phyloP scores from a whole-genome alignment of 2,113 vertebrate species.

The Stigmatopora argus region DNA sequence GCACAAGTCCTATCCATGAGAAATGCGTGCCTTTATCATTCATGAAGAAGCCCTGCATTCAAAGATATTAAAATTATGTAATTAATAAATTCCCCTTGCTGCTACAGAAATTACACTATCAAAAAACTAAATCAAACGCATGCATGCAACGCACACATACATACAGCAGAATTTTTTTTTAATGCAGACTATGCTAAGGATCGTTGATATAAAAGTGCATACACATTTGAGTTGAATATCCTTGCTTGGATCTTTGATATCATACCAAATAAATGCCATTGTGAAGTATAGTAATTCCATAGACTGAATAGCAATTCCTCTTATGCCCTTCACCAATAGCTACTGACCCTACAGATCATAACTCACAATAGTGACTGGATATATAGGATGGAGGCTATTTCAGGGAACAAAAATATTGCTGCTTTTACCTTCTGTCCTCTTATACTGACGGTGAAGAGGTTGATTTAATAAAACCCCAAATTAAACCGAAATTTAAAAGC shows the following conservation, averaged over 20 bases:
- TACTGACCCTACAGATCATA: constrained; percentile 56
- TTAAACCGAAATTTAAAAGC: constrained; percentile 55
- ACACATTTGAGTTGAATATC: constrained; percentile 7
- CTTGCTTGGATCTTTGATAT: constrained; percentile 5
- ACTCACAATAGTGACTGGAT: constrained; percentile 48
- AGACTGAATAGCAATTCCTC: constrained; percentile 38
- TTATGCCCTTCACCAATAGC: constrained; percentile 47
- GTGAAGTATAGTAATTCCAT: constrained; percentile 44
- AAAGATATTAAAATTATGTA: constrained; percentile 22
- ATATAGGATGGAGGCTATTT: constrained; percentile 45
- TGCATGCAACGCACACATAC: background rate
- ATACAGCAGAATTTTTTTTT: constrained; percentile 3
- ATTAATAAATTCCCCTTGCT: constrained; percentile 30
- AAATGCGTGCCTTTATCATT: constrained; percentile 43
- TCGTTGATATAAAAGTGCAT: background rate
- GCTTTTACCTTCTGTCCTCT: constrained; percentile 53
- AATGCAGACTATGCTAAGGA: background rate
- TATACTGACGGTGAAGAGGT: constrained; percentile 66
- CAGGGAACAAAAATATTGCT: constrained; percentile 45
- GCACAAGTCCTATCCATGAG: constrained; percentile 49
- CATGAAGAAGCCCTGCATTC: constrained; percentile 19
- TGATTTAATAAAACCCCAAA: constrained; percentile 49
- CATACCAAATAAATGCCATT: constrained; percentile 16
- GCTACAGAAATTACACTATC: background rate
- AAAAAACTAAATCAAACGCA: background rate